Evolutionary conservation across 2,113 vertebrate species (phyloP).

Genomic region (Nothocercus nigrocapillus): DNA sequence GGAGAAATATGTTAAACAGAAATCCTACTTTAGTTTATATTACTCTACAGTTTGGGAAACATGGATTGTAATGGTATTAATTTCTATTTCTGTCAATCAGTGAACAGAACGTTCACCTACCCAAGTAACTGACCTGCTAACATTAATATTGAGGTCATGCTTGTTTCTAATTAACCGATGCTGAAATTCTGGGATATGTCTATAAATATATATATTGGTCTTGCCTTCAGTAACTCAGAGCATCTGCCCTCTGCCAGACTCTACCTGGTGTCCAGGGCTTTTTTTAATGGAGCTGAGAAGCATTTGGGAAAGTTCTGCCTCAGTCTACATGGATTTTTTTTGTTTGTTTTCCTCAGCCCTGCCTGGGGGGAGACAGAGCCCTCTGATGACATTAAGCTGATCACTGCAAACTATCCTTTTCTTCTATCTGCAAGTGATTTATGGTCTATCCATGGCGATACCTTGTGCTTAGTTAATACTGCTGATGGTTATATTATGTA

Average conservation of each 20-base stretch:
- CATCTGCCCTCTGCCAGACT: background rate
- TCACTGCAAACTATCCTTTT: background rate
- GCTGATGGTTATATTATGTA: background rate
- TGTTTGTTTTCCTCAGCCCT: background rate
- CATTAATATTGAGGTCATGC: background rate
- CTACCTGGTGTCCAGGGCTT: background rate
- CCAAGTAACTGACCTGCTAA: background rate
- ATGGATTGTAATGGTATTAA: background rate
- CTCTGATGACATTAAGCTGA: background rate
- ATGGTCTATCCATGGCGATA: rapidly evolving
- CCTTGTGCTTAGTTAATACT: background rate
- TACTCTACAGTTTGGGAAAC: rapidly evolving
- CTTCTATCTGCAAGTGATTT: background rate
- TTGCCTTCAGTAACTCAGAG: background rate
- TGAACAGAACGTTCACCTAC: background rate
- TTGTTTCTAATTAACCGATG: background rate
- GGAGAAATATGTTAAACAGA: background rate
- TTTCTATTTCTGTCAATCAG: background rate
- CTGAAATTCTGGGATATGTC: background rate
- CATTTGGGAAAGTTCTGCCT: background rate
- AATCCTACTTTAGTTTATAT: background rate
- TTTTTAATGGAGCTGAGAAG: background rate
- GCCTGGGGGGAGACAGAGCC: background rate
- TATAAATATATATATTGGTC: background rate
- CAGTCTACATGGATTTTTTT: background rate